Evolutionary conservation across 2,888 invertebrate species (phyloP), one percentile per base, ranked within the genome.

Genomic region (Acrobasis repandana): DNA sequence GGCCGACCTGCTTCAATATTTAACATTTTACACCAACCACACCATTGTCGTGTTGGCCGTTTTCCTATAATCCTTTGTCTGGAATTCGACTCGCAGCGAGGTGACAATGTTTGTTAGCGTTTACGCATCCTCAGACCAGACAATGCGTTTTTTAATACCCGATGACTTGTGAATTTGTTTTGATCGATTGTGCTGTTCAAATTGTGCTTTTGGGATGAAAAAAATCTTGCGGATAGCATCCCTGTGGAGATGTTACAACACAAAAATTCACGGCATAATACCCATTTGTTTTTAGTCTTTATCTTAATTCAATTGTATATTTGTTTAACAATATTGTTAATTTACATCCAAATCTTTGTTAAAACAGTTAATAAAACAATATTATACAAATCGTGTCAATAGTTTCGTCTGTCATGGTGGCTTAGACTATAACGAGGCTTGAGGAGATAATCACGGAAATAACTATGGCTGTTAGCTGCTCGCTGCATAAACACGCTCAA

Each of bases 141-240:
- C 90, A 90, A 89, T 88, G 77, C 66, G 71, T 85, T 89, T 89
- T 89, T 90, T 88, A 84, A 87, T 76, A 86, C 77, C 74, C 88
- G 92, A 92, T 92, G 92, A 92, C 92, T 92, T 86, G 92, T 91
- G 91, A 92, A 91, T 90, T 91, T 90, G 86, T 86, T 84, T 77
- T 90, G 92, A 92, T 92, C 79, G 92, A 92, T 91, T 73, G 82
- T 77, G 77, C 82, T 77, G 71, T 52, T 51, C 33, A 52, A 33
- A 33, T 70, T 66, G 76, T 80, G 82, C 71, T 70, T 28, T 61
- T 58, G 15, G 73, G 64, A 69, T 64, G 61, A 66, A 80, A 82
- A 83, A 84, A 79, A 1, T 14, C 75, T 75, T 77, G 79, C 72
- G 70, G 76, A 86, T 76, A 72, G 75, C 74, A 78, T 80, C 48